Evolutionary conservation across 2,888 invertebrate species (phyloP).

Genomic region (Isoperla grammatica): DNA sequence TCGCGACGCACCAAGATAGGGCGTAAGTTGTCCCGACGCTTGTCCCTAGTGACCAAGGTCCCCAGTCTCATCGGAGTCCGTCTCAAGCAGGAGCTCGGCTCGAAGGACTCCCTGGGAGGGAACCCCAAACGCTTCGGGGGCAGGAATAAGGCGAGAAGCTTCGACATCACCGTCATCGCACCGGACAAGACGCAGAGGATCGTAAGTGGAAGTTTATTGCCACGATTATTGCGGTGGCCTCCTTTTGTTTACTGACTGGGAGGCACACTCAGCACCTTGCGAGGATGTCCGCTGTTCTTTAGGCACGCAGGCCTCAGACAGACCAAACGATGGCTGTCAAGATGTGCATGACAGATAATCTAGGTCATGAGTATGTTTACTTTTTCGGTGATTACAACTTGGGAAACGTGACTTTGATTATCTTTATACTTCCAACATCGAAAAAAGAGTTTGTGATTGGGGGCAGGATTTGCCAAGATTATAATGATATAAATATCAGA

Average conservation of each 20-base stretch:
- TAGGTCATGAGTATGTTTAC: too few relatives aligned
- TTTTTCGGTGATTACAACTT: too few relatives aligned
- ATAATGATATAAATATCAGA: too few relatives aligned
- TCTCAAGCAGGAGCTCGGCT: constrained; percentile 23
- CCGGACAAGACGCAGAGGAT: constrained; percentile 61
- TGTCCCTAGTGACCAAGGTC: constrained; percentile 53
- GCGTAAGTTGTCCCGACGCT: constrained; percentile 54
- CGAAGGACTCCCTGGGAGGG: constrained; percentile 21
- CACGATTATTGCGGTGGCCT: too few relatives aligned
- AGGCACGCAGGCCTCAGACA: not conserved
- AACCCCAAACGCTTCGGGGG: constrained; percentile 10
- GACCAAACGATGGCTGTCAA: too few relatives aligned
- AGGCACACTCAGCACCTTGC: not conserved
- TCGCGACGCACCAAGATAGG: constrained; percentile 46
- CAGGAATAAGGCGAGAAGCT: constrained; percentile 48
- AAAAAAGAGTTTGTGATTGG: too few relatives aligned
- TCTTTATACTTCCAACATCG: too few relatives aligned
- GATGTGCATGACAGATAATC: too few relatives aligned
- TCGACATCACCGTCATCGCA: constrained; percentile 58
- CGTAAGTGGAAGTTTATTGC: constrained; percentile 43
- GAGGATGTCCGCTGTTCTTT: not conserved
- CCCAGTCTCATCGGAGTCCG: constrained; percentile 49
- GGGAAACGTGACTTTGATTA: too few relatives aligned
- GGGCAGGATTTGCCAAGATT: too few relatives aligned
- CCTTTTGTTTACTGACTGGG: too few relatives aligned